Conservation (phyloP, 2,888 invertebrate genomes). For the Megaustenia siamemsis region DNA sequence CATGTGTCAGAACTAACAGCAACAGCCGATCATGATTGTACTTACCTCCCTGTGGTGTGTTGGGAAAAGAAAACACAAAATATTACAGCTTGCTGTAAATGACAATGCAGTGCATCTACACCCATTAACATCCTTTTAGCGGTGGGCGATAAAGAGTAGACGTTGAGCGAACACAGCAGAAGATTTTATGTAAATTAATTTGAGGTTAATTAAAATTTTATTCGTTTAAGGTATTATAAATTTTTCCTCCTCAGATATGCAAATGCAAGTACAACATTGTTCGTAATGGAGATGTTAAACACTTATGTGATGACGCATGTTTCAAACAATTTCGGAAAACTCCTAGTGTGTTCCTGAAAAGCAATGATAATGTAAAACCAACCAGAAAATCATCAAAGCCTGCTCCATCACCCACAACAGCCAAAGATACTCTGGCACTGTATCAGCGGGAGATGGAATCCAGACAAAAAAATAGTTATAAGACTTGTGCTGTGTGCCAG, state of each 20-base stretch:
- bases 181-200: too few species aligned
- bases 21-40: too few species aligned
- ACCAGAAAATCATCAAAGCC: slow-evolving; percentile 2
- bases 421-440: background rate
- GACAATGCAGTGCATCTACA: too few species aligned
- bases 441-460: background rate
- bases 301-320: slow-evolving; percentile 79
- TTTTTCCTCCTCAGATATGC: slow-evolving; percentile 65
- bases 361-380: background rate
- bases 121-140: too few species aligned
- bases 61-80: too few species aligned
- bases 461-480: slow-evolving; percentile 56
- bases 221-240: background rate
- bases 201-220: too few species aligned
- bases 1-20: too few species aligned
- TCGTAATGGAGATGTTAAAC: slow-evolving; percentile 78
- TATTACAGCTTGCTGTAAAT: too few species aligned
- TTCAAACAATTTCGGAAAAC: slow-evolving; percentile 77
- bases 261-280: slow-evolving; percentile 80
- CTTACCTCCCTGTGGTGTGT: too few species aligned
- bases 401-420: background rate
- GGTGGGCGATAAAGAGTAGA: too few species aligned
- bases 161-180: too few species aligned
- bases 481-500: slow-evolving; percentile 74
- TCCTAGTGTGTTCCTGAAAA: slow-evolving; percentile 72